Evolutionary conservation across 2,113 vertebrate species (phyloP).

Genomic region (Nannobrachium achirus): DNA sequence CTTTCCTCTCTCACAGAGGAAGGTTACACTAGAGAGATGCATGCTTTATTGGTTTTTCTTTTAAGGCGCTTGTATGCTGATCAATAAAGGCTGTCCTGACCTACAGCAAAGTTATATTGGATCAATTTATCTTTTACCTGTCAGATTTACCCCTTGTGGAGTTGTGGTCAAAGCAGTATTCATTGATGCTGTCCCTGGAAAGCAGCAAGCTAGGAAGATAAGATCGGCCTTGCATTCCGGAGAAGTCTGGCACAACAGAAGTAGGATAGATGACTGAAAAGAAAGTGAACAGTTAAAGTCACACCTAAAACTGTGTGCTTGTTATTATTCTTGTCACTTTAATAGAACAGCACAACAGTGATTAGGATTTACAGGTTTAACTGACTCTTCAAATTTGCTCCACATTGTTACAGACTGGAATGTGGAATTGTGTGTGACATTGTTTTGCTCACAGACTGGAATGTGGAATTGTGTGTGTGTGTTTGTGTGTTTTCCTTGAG

Average conservation of each 20-base stretch:
- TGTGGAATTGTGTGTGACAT: too few relatives aligned
- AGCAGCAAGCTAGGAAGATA: constrained; percentile 5
- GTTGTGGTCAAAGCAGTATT: constrained; percentile 14
- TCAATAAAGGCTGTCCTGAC: constrained; percentile 19
- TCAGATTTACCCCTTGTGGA: constrained; percentile 13
- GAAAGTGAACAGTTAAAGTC: neutral
- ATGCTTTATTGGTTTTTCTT: neutral
- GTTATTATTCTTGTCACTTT: too few relatives aligned
- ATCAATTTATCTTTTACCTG: constrained; percentile 4
- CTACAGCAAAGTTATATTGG: neutral
- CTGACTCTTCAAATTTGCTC: too few relatives aligned
- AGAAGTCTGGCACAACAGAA: neutral
- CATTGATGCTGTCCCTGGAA: neutral
- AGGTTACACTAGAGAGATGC: neutral
- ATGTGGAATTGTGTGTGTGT: too few relatives aligned
- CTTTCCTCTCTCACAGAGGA: neutral
- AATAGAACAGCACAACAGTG: too few relatives aligned
- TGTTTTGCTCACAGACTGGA: too few relatives aligned
- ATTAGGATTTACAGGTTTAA: too few relatives aligned
- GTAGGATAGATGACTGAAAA: neutral
- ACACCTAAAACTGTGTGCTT: too few relatives aligned
- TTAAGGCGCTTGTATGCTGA: constrained; percentile 1
- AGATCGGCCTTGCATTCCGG: neutral
- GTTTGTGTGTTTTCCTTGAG: too few relatives aligned
- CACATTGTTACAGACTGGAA: too few relatives aligned